Percentiles rank a stretch among this genome's conserved stretches.
Conservation (phyloP, 2,888 invertebrate species). For the Epirrita christyi region DNA sequence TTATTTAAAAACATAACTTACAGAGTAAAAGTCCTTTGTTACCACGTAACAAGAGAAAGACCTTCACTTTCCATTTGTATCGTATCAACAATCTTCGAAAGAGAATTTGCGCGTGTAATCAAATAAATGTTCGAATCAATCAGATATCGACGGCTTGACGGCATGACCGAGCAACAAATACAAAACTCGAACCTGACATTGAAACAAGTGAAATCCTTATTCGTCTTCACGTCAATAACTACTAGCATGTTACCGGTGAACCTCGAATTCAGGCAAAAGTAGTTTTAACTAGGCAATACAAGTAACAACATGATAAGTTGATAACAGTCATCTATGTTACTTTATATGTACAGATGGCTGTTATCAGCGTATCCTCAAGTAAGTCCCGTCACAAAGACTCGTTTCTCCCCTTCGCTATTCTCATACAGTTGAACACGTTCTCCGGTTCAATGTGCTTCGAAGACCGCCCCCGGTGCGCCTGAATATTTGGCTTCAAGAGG, state of each 20-base stretch:
- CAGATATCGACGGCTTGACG: conserved; percentile 36
- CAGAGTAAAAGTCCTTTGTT: not conserved
- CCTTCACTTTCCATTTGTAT: conserved; percentile 29
- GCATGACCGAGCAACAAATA: conserved; percentile 32
- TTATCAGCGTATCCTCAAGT: too few relatives aligned
- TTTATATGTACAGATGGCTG: too few relatives aligned
- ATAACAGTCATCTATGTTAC: too few relatives aligned
- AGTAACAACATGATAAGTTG: too few relatives aligned
- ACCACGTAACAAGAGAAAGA: conserved; percentile 3
- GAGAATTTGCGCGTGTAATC: conserved; percentile 36
- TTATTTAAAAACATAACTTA: not conserved
- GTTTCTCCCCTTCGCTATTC: too few relatives aligned
- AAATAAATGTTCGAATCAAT: conserved; percentile 39
- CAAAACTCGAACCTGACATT: conserved; percentile 53
- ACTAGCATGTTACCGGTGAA: not conserved
- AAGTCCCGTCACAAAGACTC: too few relatives aligned
- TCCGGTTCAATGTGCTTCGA: too few relatives aligned
- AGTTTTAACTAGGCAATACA: not conserved
- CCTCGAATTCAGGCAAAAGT: not conserved
- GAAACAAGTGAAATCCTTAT: conserved; percentile 61
- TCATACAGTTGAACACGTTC: too few relatives aligned
- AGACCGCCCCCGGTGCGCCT: too few relatives aligned
- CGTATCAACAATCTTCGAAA: conserved; percentile 27
- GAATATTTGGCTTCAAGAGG: too few relatives aligned
- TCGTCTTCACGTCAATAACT: conserved; percentile 55